These are phyloP conservation scores for Dolichopus griseipennis DNA, from an alignment of 2,888 invertebrate genomes.

Conservation along the genomic window DNA sequence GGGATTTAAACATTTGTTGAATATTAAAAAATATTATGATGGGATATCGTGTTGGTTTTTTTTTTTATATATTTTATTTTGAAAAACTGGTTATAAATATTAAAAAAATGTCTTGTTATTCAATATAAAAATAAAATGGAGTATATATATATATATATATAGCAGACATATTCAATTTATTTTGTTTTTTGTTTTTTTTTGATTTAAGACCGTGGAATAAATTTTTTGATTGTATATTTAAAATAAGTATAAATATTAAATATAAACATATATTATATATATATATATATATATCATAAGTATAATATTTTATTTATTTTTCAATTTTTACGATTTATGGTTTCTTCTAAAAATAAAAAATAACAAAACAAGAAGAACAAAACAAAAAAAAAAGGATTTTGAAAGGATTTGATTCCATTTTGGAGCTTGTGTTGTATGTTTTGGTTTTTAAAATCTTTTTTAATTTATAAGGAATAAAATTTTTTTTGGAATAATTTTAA, in stretches of 20 bases:
- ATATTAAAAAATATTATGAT: background rate
- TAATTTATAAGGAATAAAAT: no score
- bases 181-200: background rate
- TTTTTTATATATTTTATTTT: background rate
- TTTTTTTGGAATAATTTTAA: no score
- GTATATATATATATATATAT: no score
- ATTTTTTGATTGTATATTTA: background rate
- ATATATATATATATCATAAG: background rate
- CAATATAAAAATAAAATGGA: background rate
- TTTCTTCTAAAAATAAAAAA: no score
- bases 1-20: conserved; percentile 1
- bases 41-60: background rate
- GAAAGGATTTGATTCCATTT: no score
- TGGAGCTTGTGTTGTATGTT: no score
- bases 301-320: background rate
- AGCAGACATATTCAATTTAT: background rate
- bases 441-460: no score
- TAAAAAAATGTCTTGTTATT: background rate
- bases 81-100: background rate
- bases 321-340: no score
- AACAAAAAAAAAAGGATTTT: no score
- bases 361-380: no score
- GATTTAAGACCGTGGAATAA: background rate
- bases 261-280: background rate
- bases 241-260: background rate